phyloP scores from a whole-genome alignment of 2,113 vertebrate genomes.

The Anguilla rostrata region DNA sequence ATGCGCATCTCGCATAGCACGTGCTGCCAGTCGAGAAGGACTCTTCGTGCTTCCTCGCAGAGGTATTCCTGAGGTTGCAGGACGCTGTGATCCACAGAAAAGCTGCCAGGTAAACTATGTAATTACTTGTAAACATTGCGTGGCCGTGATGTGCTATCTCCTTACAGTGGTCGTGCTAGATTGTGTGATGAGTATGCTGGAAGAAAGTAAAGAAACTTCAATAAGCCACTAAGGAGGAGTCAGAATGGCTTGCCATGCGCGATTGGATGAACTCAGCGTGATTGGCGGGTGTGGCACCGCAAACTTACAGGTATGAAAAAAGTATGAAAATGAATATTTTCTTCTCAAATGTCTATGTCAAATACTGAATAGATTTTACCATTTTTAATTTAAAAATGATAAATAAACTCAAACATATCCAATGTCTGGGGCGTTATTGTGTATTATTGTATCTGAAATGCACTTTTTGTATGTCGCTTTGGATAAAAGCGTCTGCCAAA shows the following conservation, averaged over 20 bases:
- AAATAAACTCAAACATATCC: too few relatives aligned
- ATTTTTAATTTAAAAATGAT: too few relatives aligned
- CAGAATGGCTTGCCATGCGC: conserved; percentile 14
- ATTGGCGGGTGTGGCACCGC: conserved; percentile 10
- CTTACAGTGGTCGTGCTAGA: conserved; percentile 22
- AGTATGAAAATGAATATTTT: neutral
- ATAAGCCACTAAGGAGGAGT: conserved; percentile 58
- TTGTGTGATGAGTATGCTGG: conserved; percentile 31
- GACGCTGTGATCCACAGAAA: conserved; percentile 71
- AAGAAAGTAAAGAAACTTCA: conserved; percentile 50
- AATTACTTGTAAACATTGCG: conserved; percentile 55
- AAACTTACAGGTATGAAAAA: conserved; percentile 2
- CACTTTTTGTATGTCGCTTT: too few relatives aligned
- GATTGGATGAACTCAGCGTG: conserved; percentile 45
- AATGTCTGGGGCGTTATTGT: too few relatives aligned
- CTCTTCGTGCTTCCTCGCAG: conserved; percentile 69
- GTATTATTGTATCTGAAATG: too few relatives aligned
- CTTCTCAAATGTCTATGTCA: neutral
- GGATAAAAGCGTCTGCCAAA: too few relatives aligned
- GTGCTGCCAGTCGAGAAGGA: conserved; percentile 63
- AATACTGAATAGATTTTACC: too few relatives aligned
- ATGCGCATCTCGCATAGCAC: conserved; percentile 77
- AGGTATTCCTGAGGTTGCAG: conserved; percentile 53
- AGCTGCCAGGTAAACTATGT: conserved; percentile 50
- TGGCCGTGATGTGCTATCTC: conserved; percentile 16